Base-by-base conservation (phyloP, 2,113 vertebrate genomes). In the Fregetta grallaria region DNA sequence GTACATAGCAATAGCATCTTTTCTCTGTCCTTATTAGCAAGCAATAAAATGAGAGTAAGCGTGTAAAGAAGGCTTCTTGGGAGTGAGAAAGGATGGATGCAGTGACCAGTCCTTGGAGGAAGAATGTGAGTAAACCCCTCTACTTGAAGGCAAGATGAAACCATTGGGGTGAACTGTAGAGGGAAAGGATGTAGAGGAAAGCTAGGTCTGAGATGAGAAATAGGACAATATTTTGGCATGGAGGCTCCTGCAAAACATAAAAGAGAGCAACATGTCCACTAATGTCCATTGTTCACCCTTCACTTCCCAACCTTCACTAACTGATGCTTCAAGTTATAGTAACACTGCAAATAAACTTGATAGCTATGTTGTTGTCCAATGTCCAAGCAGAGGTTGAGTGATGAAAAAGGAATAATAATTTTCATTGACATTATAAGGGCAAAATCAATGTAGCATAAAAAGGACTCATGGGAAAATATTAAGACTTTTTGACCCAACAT, bases 301-400 rank as follows among this genome's bases (percentile, higher is more conserved):
- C 19, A 22, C 14, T 63, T 62, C 36, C 32, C 22, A 74, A 23
- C 7, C 20, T 53, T 59, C 36, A 18, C 17, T 36, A 50, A 23
- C 5, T 6, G n/a, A 44, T 49, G 36, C 10, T 36, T 12, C 6
- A 19, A 59, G 18, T n/a, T 40, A 12, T 6, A 73, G 32, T 15
- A 68, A 30, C 49, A 36, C 5, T 4, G 8, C 42, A 56, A 38
- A 13, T 38, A 68, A 78, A 45, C 11, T 63, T 50, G 11, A 42
- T 9, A 52, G 19, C 9, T 38, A 42, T 0, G 0, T 27, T 3
- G 0, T 30, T 49, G 56, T 53, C 13, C 68, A 65, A 75, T 26
- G n/a, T 36, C 9, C 27, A 40, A 65, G 38, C 25, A 42, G 18
- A 88, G 13, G 13, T 4, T 59, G 26, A 84, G 12, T 36, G 42